Conservation (phyloP, 2,888 invertebrate species). For the Liopterus haemorrhoidalis region DNA sequence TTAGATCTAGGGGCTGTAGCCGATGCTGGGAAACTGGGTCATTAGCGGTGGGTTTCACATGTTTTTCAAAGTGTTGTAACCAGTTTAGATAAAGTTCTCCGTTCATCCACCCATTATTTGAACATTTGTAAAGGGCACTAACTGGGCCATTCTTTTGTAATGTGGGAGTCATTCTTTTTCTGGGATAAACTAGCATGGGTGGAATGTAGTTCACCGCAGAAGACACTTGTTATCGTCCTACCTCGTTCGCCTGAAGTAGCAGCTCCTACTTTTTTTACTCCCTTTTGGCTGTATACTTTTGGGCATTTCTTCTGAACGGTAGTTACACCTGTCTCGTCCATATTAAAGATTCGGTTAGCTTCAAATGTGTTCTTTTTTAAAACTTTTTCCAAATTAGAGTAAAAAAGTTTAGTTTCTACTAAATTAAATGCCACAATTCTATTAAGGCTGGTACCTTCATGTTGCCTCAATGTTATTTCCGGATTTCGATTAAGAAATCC, state of each 20-base stretch:
- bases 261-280: conserved; percentile 40
- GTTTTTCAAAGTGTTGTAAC: conserved; percentile 22
- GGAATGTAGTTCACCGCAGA: conserved; percentile 41
- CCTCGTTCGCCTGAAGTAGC: conserved; percentile 41
- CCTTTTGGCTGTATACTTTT: conserved; percentile 39
- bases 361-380: conserved; percentile 29
- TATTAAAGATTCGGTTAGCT: conserved; percentile 37
- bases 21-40: conserved; percentile 9
- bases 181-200: conserved; percentile 45
- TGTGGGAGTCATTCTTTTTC: conserved; percentile 39
- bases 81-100: conserved; percentile 28
- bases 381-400: conserved; percentile 28
- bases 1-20: conserved; percentile 10
- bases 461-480: conserved; percentile 16
- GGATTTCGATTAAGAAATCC: conserved; percentile 33
- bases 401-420: conserved; percentile 31
- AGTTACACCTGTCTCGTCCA: conserved; percentile 38
- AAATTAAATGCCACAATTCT: too few species aligned
- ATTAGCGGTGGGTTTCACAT: conserved; percentile 3
- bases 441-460: conserved; percentile 11
- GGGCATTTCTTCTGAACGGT: conserved; percentile 38
- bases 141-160: conserved; percentile 41
- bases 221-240: conserved; percentile 40
- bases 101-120: conserved; percentile 27
- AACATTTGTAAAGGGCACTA: conserved; percentile 35